Percentiles rank a stretch among this genome's conserved stretches.
These are phyloP conservation scores for Tenodera sinensis DNA, from an alignment of 2,888 invertebrate genomes.

Conservation along the genomic window DNA sequence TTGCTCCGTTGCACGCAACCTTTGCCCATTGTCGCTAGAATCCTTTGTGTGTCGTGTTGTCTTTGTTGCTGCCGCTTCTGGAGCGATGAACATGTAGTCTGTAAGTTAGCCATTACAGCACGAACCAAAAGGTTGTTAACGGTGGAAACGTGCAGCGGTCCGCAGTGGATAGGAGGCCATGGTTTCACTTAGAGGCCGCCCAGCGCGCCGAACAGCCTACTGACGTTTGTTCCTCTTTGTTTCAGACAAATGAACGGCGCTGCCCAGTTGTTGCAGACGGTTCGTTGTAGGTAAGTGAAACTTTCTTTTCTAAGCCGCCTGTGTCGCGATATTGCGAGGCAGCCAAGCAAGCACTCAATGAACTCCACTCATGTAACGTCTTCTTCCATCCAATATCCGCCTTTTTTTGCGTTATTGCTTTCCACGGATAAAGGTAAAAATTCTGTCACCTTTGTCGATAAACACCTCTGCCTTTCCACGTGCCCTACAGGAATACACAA, in stretches of 20 bases:
- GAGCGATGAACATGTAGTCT: background rate
- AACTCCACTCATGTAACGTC: background rate
- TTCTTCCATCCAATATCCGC: background rate
- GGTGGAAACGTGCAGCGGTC: no score
- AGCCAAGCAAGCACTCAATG: background rate
- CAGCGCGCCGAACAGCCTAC: no score
- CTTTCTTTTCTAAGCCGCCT: conserved; percentile 19
- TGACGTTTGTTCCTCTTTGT: background rate
- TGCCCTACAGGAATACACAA: background rate
- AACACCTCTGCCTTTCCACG: background rate
- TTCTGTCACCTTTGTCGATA: background rate
- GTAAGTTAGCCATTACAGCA: background rate
- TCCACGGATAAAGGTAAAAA: background rate
- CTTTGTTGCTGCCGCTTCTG: background rate
- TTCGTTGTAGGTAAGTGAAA: conserved; percentile 30
- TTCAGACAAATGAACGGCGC: conserved; percentile 36
- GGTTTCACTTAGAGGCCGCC: no score
- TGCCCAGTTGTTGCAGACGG: conserved; percentile 35
- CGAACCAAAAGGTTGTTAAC: background rate
- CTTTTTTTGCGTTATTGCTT: background rate
- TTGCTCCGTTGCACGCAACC: background rate
- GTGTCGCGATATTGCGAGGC: background rate
- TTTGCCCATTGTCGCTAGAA: background rate
- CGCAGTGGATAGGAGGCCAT: no score
- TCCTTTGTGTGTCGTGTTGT: background rate